phyloP scores from a whole-genome alignment of 1,140 invertebrate genomes.

The Brachionus asplanchnoidis region DNA sequence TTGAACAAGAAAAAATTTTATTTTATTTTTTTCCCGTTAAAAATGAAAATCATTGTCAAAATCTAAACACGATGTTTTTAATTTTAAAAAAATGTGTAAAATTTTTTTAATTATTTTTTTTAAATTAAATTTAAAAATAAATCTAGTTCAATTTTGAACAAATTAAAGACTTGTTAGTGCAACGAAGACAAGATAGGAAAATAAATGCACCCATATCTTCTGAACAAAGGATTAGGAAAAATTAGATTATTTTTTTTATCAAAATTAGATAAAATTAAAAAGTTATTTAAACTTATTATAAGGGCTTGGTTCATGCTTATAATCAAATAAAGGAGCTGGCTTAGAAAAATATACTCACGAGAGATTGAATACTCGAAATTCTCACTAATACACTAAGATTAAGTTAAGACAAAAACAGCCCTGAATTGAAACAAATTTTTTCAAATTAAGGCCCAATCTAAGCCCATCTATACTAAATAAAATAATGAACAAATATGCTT shows the following conservation, averaged over 20 bases:
- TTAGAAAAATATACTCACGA: neutral
- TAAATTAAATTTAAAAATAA: neutral
- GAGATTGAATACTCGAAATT: neutral
- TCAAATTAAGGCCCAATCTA: neutral
- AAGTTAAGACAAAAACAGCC: neutral
- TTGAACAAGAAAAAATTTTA: too few relatives aligned
- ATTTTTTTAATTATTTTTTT: too few relatives aligned
- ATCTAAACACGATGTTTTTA: too few relatives aligned
- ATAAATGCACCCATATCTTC: neutral
- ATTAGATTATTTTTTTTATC: neutral
- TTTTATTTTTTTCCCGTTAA: too few relatives aligned
- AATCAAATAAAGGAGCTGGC: neutral
- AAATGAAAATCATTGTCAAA: too few relatives aligned
- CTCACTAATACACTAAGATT: neutral
- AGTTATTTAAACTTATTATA: slow-evolving; percentile 1
- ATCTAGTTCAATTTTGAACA: neutral
- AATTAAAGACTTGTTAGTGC: neutral
- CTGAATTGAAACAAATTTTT: neutral
- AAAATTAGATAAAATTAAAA: neutral
- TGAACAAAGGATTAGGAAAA: neutral
- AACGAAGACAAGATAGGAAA: neutral
- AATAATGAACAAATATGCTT: neutral
- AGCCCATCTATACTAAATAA: neutral
- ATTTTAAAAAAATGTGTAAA: neutral
- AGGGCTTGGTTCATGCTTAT: neutral